Conservation (phyloP, 2,888 invertebrate species). For the Troilus luridus region DNA sequence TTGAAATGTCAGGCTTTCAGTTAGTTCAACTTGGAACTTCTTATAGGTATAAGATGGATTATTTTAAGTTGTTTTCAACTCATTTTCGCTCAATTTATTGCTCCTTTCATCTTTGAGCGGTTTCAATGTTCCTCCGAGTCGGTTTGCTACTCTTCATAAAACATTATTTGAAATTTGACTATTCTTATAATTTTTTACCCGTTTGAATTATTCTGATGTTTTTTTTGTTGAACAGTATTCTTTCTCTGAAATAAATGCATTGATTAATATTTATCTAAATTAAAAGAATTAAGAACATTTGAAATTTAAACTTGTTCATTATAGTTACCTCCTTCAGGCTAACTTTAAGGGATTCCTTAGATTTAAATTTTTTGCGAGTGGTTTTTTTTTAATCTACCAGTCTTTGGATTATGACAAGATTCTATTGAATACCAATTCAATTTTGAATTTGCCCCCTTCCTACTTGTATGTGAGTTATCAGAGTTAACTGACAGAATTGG, state of each 20-base stretch:
- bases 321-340: too few species aligned
- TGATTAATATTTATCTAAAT: neutral
- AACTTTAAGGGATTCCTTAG: too few species aligned
- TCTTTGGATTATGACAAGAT: neutral
- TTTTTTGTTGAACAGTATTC: neutral
- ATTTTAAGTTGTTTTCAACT: neutral
- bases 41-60: neutral
- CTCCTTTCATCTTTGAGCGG: neutral
- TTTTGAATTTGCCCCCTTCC: neutral
- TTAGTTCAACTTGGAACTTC: neutral
- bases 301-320: too few species aligned
- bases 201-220: neutral
- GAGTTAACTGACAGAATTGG: neutral
- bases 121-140: neutral
- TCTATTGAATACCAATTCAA: neutral
- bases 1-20: neutral
- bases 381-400: neutral
- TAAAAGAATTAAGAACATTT: too few species aligned
- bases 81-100: neutral
- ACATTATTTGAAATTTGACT: too few species aligned
- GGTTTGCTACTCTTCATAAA: neutral
- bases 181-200: neutral
- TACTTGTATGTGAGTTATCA: neutral
- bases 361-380: too few species aligned
- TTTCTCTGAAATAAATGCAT: neutral